A percentile compares a stretch with the other conserved stretches of the same genome.
phyloP scores from a whole-genome alignment of 2,113 vertebrate genomes.

The Istiophorus platypterus region DNA sequence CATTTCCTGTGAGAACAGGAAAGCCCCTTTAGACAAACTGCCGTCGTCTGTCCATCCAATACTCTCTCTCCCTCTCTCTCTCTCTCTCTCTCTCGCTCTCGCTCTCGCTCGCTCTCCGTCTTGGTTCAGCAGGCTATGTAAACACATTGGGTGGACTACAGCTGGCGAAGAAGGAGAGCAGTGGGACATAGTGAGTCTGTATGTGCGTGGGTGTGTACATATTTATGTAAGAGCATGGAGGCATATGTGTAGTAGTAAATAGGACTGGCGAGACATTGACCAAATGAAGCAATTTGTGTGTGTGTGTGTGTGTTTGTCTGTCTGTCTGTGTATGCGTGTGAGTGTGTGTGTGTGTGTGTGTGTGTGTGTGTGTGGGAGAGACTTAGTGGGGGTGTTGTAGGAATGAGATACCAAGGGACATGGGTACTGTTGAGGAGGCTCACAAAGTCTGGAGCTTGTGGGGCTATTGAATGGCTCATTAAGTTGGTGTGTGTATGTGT shows the following conservation, averaged over 20 bases:
- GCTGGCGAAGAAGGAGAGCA: conserved; percentile 67
- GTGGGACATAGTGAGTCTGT: conserved; percentile 63
- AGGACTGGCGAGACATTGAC: conserved; percentile 57
- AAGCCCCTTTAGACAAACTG: conserved; percentile 68
- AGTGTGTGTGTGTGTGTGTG: conserved; percentile 22
- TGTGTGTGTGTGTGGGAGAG: conserved; percentile 33
- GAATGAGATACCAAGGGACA: conserved; percentile 54
- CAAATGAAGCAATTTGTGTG: conserved; percentile 42
- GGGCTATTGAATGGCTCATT: conserved; percentile 74
- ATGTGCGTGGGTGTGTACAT: conserved; percentile 57
- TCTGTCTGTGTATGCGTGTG: conserved; percentile 47
- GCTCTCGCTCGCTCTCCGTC: conserved; percentile 4
- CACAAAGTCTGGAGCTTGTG: conserved; percentile 55
- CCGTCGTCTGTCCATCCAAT: conserved; percentile 46
- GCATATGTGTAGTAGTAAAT: conserved; percentile 49
- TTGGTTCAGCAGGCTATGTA: conserved; percentile 73
- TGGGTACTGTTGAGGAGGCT: conserved; percentile 48
- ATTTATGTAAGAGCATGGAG: conserved; percentile 60
- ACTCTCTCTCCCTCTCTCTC: conserved; percentile 26
- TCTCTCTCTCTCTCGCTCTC: conserved; percentile 18
- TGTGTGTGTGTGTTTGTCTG: conserved; percentile 15
- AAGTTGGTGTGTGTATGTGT: conserved; percentile 46
- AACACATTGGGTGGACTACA: conserved; percentile 75
- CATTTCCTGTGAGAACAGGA: conserved; percentile 74
- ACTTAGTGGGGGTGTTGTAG: conserved; percentile 44